These are phyloP conservation scores for Blastomussa wellsi DNA, from an alignment of 92 coral and sea anemone genomes.

Conservation along the genomic window DNA sequence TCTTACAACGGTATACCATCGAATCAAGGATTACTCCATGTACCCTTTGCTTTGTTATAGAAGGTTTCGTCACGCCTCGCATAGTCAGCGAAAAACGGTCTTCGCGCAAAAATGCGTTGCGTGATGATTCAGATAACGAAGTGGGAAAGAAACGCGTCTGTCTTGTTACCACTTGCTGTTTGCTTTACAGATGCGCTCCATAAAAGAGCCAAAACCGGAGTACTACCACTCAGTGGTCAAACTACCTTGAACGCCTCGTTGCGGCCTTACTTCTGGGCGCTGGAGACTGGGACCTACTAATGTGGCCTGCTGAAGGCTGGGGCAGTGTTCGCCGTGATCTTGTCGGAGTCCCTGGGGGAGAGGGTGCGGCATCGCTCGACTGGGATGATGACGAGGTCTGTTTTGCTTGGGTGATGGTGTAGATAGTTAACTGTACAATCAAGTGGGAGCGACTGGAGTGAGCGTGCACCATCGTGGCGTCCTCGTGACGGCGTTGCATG, in stretches of 20 bases:
- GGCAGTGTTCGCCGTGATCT: slow-evolving; percentile 81
- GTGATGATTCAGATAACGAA: no score
- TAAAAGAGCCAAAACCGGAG: no score
- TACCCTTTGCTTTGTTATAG: no score
- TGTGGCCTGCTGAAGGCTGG: slow-evolving; percentile 73
- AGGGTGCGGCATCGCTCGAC: slow-evolving; percentile 80
- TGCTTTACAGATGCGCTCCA: no score
- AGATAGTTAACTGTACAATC: slow-evolving; percentile 92
- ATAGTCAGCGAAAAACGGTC: no score
- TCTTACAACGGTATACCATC: no score
- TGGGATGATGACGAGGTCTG: slow-evolving; percentile 63
- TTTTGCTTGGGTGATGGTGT: slow-evolving; percentile 75
- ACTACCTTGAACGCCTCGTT: slow-evolving; percentile 71
- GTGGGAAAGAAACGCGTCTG: no score
- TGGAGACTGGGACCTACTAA: slow-evolving; percentile 86
- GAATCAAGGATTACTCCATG: no score
- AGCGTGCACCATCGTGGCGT: slow-evolving; percentile 98
- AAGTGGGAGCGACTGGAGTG: slow-evolving; percentile 99
- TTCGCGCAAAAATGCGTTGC: no score
- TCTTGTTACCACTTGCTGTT: no score
- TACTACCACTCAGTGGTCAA: no score
- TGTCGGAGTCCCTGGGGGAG: slow-evolving; percentile 96
- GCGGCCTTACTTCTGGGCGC: slow-evolving; percentile 69
- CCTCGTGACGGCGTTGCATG: slow-evolving; percentile 97
- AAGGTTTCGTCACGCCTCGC: no score